phyloP scores from a whole-genome alignment of 2,888 invertebrate species.

The Pandemis cinnamomeana region DNA sequence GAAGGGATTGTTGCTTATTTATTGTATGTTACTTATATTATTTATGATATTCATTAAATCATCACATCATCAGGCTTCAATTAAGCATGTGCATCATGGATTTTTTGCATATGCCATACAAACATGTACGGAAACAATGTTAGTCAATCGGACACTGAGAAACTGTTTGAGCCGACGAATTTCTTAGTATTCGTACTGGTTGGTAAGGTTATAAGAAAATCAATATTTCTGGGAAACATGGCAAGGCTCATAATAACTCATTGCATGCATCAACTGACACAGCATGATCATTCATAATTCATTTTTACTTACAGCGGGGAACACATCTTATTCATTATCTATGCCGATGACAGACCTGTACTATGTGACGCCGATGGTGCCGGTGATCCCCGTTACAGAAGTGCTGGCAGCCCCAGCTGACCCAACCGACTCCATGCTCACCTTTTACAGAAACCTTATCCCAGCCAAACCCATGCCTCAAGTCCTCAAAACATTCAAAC shows the following conservation, averaged over 20 bases:
- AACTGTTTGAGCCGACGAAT: too few relatives aligned
- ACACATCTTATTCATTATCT: slow-evolving; percentile 56
- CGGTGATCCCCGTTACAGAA: slow-evolving; percentile 51
- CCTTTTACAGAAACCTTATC: slow-evolving; percentile 60
- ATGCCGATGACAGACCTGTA: slow-evolving; percentile 57
- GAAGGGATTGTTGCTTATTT: background rate
- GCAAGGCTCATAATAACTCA: slow-evolving; percentile 9
- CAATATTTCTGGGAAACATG: background rate
- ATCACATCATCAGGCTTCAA: too few relatives aligned
- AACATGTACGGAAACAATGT: too few relatives aligned
- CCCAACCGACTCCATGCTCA: slow-evolving; percentile 56
- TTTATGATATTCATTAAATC: too few relatives aligned
- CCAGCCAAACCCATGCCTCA: slow-evolving; percentile 63
- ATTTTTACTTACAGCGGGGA: slow-evolving; percentile 77
- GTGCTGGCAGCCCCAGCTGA: slow-evolving; percentile 55
- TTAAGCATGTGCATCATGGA: too few relatives aligned
- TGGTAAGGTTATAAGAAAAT: background rate
- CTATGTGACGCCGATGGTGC: slow-evolving; percentile 67
- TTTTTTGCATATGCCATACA: too few relatives aligned
- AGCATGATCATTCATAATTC: slow-evolving; percentile 45
- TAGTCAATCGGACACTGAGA: too few relatives aligned
- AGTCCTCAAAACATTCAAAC: slow-evolving; percentile 52
- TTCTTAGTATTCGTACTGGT: background rate
- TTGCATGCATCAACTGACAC: slow-evolving; percentile 24
- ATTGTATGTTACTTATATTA: too few relatives aligned